Conservation (phyloP, 2,113 vertebrate species). For the Sinocyclocheilus grahami region DNA sequence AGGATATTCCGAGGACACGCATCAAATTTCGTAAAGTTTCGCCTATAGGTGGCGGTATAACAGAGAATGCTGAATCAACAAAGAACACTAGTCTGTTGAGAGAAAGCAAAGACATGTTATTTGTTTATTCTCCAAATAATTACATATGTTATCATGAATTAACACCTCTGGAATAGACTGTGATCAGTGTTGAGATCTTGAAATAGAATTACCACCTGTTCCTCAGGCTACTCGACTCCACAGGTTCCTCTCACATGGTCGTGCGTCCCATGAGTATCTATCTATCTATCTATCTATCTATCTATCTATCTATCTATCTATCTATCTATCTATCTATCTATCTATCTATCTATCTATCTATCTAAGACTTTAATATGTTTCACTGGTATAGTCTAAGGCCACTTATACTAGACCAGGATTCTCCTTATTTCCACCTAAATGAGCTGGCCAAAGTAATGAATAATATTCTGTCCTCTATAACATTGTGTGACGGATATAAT, state of each 20-base stretch:
- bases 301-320: too few species aligned
- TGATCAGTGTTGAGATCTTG: slow-evolving; percentile 28
- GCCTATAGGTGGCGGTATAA: neutral
- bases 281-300: too few species aligned
- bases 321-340: too few species aligned
- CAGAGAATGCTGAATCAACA: neutral
- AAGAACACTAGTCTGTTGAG: neutral
- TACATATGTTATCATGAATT: neutral
- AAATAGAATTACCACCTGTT: slow-evolving; percentile 41
- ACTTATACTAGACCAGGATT: neutral
- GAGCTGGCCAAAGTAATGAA: slow-evolving; percentile 26
- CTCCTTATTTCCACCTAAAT: neutral
- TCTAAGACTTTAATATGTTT: neutral
- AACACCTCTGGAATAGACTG: slow-evolving; percentile 47
- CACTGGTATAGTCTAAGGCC: too few species aligned
- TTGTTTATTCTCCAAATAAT: neutral
- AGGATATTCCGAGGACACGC: neutral
- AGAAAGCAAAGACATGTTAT: neutral
- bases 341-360: too few species aligned
- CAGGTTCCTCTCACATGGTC: too few species aligned
- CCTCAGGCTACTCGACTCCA: too few species aligned
- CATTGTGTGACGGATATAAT: slow-evolving; percentile 17
- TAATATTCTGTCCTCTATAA: slow-evolving; percentile 25
- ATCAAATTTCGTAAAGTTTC: neutral
- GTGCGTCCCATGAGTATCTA: too few species aligned